Conservation (phyloP, 2,888 invertebrate species). For the Eupithecia subumbrata region DNA sequence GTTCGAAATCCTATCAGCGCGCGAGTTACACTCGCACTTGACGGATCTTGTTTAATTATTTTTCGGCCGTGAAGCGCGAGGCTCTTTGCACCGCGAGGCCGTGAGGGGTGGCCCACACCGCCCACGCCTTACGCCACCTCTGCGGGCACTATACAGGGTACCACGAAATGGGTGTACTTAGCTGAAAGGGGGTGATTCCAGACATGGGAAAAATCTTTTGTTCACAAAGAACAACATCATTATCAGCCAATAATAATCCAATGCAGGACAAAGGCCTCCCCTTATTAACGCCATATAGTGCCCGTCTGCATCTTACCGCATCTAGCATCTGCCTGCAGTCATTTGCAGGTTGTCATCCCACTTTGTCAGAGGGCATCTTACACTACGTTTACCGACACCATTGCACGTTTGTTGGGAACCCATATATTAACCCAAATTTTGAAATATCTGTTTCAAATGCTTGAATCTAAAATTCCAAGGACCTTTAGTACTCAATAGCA, state of each 20-base stretch:
- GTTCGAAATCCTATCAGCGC: too few species aligned
- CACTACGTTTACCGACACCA: not conserved
- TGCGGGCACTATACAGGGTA: not conserved
- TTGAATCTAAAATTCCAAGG: not conserved
- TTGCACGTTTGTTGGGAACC: not conserved
- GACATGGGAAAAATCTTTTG: not conserved
- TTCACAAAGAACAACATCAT: not conserved
- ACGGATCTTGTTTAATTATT: too few species aligned
- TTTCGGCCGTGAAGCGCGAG: too few species aligned
- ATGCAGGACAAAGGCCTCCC: not conserved
- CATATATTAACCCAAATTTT: not conserved
- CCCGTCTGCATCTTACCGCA: not conserved
- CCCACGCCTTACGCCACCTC: too few species aligned
- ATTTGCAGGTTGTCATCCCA: not conserved
- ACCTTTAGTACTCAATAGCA: slow-evolving; percentile 75
- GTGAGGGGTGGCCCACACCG: too few species aligned
- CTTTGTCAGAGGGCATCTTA: not conserved
- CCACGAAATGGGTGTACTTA: not conserved
- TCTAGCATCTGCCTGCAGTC: not conserved
- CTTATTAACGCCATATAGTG: not conserved
- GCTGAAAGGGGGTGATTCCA: not conserved
- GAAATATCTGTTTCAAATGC: not conserved
- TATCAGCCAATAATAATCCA: not conserved
- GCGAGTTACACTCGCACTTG: too few species aligned
- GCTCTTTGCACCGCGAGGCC: too few species aligned